Base-by-base conservation (phyloP, 2,797 vertebrate species). In the Huso huso region DNA sequence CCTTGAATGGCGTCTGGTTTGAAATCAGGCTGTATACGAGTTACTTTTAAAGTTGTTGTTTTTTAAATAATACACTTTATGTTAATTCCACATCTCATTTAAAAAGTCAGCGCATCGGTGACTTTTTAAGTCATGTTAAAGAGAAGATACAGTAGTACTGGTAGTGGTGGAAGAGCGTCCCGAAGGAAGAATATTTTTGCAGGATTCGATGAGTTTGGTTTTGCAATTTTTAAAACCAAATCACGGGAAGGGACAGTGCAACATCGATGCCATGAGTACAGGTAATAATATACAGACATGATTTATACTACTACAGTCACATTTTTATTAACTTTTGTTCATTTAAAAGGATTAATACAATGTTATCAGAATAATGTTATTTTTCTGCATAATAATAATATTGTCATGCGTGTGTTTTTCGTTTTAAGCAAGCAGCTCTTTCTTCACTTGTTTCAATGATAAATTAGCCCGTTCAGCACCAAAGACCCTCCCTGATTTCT, bases 151-250 rank as follows among this genome's bases (percentile, higher is more conserved):
- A 66, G 69, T 3, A 73, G 70, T 2, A 69, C 6, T 53, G 61
- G 49, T 68, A 55, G 69, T 68, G 76, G 77, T 51, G 81, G 77
- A 63, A 53, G 71, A 52, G 73, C 74, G 0, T 63, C 68, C 1
- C 78, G 75, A n/a, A 72, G 75, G 49, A 75, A 79, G 6, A 78
- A 78, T 60, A 82, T 78, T 2, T 78, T 65, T 15, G n/a, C 69
- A 10, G 62, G 62, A 3, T 88, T 89, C 60, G 89, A 90, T 64
- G 84, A 90, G 55, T 90, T 88, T 69, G 87, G 87, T 53, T 90
- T 91, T 61, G 84, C 86, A 15, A 58, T 65, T 10, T 1, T 84
- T 0, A 69, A 48, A 12, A 87, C 37, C 84, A 70, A 80, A 73
- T 67, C 84, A 73, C 63, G 71, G 78, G 5, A 76, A 78, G 50